Evolutionary conservation across 2,888 invertebrate species (phyloP), one percentile per base, ranked within the genome.

Genomic region (Sicus ferrugineus): DNA sequence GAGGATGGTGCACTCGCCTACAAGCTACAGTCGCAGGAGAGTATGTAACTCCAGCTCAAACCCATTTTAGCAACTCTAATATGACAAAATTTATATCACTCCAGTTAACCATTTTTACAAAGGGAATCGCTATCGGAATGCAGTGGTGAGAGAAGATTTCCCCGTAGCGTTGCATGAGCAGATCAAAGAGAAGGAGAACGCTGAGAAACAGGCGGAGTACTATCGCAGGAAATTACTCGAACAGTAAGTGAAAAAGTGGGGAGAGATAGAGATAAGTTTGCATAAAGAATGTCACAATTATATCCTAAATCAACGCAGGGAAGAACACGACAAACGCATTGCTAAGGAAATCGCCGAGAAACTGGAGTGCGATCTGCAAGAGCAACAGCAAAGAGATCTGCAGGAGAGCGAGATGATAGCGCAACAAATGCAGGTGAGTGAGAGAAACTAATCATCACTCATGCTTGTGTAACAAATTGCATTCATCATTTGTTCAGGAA

Each of bases 1-100:
- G 94, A 94, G 86, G 94, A 94, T 84, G 91, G 92, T 74, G 94
- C 93, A 21, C 83, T 94, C 78, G 94, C 94, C 9, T 91, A 93
- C 84, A 89, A 90, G 75, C 87, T 94, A 38, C 94, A 94, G 84
- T 91, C 91, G 78, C 90, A 94, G 87, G 94, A 94, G 87, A 92
- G 93, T 90, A 87, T 87, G 89, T 75, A 42, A 42, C 42, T 42
- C 3, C 42, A 42, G n/a, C 1, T 63, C 7, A 28, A n/a, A 19
- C 16, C n/a, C 6, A 2, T 9, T 2, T 42, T 14, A 38, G n/a
- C 28, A 48, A 64, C 14, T 14, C 28, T n/a, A 2, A 31, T 4
- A 0, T 21, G n/a, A 48, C 14, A 46, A n/a, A 61, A 61, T 5
- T 46, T n/a, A 59, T 52, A 50, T 34, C 54, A 26, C 77, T 78